These are phyloP conservation scores for Drosophila kepulauana DNA, from an alignment of 1,140 invertebrate genomes.

Conservation along the genomic window DNA sequence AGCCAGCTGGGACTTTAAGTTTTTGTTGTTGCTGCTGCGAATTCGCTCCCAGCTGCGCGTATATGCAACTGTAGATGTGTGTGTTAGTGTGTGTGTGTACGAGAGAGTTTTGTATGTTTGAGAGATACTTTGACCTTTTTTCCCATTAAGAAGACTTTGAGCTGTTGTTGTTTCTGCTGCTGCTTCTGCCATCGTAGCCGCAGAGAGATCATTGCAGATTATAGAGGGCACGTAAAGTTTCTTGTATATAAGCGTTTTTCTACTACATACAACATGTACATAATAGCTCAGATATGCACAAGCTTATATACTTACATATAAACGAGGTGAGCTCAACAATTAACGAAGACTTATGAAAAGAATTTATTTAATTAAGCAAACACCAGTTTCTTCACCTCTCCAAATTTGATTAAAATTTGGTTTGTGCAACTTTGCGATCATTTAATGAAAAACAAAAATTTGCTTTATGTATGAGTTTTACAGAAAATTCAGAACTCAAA, in stretches of 20 bases:
- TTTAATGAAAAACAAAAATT: too few species aligned
- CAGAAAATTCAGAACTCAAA: too few species aligned
- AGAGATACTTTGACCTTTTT: conserved; percentile 73
- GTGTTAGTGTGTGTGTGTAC: conserved; percentile 12
- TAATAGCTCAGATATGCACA: too few species aligned
- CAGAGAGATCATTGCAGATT: conserved; percentile 73
- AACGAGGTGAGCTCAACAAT: not conserved
- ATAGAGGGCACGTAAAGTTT: conserved; percentile 24
- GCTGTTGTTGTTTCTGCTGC: conserved; percentile 26
- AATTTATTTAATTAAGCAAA: too few species aligned
- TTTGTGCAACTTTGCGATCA: too few species aligned
- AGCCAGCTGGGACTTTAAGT: conserved; percentile 70
- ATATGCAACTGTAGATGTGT: conserved; percentile 26
- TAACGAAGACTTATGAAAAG: not conserved
- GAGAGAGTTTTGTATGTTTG: conserved; percentile 26
- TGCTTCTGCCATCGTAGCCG: conserved; percentile 20
- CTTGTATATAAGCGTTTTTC: conserved; percentile 23
- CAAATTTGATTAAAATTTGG: too few species aligned
- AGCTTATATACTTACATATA: not conserved
- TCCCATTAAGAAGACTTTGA: conserved; percentile 68
- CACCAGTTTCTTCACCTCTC: too few species aligned
- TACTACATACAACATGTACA: too few species aligned
- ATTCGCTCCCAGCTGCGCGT: conserved; percentile 43
- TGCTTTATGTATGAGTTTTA: too few species aligned
- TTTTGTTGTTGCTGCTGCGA: conserved; percentile 51